A percentile compares a stretch with the other conserved stretches of the same genome.
phyloP scores from a whole-genome alignment of 2,888 invertebrate genomes.

The Stratiomys singularior region DNA sequence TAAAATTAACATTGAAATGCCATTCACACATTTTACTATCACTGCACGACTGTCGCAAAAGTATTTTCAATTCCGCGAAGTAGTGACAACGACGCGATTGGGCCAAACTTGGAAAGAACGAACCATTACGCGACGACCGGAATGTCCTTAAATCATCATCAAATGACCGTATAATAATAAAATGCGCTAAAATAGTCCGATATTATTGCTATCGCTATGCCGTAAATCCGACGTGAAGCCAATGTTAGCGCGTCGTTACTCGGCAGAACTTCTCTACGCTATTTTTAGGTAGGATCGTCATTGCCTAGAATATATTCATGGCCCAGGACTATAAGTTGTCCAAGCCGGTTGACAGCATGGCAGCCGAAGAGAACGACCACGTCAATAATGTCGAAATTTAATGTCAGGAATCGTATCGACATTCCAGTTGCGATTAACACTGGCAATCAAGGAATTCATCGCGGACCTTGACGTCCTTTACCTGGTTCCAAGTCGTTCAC shows the following conservation, averaged over 20 bases:
- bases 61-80: slow-evolving; percentile 1
- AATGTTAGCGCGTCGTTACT: not conserved
- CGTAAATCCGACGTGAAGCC: slow-evolving; percentile 25
- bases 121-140: slow-evolving; percentile 22
- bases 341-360: not conserved
- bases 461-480: not conserved
- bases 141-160: slow-evolving; percentile 44
- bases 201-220: slow-evolving; percentile 28
- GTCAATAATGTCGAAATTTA: slow-evolving; percentile 22
- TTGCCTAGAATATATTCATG: not conserved
- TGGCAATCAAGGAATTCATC: slow-evolving; percentile 26
- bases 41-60: slow-evolving; percentile 22
- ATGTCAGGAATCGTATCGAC: slow-evolving; percentile 28
- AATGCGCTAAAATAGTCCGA: slow-evolving; percentile 34
- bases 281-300: not conserved
- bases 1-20: slow-evolving; percentile 37
- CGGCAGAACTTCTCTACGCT: not conserved
- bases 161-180: slow-evolving; percentile 45
- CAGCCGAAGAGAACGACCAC: not conserved
- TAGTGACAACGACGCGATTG: not conserved
- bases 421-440: slow-evolving; percentile 30
- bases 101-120: not conserved
- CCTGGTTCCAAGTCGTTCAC: not conserved
- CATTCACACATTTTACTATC: slow-evolving; percentile 33
- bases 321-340: not conserved